Percentiles rank a stretch among this genome's conserved stretches.
phyloP scores from a whole-genome alignment of 2,113 vertebrate genomes.

The Opisthocomus hoazin region DNA sequence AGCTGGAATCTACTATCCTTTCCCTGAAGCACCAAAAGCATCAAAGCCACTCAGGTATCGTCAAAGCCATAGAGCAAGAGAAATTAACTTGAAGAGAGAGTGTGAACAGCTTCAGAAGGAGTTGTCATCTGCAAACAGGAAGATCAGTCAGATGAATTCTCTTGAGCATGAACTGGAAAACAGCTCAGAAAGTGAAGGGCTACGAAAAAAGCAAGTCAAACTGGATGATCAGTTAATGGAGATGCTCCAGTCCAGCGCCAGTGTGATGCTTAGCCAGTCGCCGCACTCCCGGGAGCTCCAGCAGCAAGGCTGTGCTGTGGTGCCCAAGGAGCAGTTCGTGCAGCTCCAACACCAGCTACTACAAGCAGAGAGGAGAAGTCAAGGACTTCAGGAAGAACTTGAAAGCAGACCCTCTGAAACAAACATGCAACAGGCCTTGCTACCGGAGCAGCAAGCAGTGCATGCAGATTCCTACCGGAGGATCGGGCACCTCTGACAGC shows the following conservation, averaged over 20 bases:
- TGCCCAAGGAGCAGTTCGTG: constrained; percentile 82
- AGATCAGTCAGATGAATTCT: constrained; percentile 77
- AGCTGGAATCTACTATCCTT: constrained; percentile 78
- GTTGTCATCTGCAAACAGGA: constrained; percentile 63
- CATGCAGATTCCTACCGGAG: constrained; percentile 90
- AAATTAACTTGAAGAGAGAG: constrained; percentile 81
- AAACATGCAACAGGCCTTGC: constrained; percentile 81
- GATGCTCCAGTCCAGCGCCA: constrained; percentile 68
- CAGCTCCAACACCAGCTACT: constrained; percentile 78
- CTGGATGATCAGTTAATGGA: constrained; percentile 84
- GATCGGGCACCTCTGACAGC: constrained; percentile 88
- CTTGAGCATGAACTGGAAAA: constrained; percentile 75
- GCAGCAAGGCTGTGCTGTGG: constrained; percentile 70
- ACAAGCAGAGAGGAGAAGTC: constrained; percentile 75
- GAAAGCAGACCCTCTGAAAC: constrained; percentile 69
- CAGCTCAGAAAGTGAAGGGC: constrained; percentile 81
- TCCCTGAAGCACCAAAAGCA: constrained; percentile 81
- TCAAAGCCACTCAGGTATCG: constrained; percentile 66
- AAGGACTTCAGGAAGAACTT: constrained; percentile 76
- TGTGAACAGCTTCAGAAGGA: constrained; percentile 82
- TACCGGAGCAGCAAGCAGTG: constrained; percentile 85
- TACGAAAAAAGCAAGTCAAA: constrained; percentile 79
- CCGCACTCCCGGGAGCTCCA: constrained; percentile 55
- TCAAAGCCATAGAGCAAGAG: constrained; percentile 84
- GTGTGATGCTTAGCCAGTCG: constrained; percentile 67